A percentile compares a stretch with the other conserved stretches of the same genome.
phyloP scores from a whole-genome alignment of 1,140 invertebrate species.

The Ephestia elutella region DNA sequence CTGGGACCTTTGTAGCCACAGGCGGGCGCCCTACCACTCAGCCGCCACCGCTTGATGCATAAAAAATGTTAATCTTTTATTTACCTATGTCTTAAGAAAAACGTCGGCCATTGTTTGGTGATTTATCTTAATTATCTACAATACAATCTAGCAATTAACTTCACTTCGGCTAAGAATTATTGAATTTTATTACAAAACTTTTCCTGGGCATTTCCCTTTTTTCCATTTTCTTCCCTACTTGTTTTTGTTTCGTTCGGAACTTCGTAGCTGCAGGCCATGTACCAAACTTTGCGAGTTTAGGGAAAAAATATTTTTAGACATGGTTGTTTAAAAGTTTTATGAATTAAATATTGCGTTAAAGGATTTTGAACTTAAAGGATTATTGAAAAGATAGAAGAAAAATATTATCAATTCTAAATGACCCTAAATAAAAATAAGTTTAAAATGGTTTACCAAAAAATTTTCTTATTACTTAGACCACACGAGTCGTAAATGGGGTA shows the following conservation, averaged over 20 bases:
- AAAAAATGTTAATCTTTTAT: no score
- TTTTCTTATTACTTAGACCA: conserved; percentile 8
- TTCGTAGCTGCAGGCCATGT: not conserved
- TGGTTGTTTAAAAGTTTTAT: not conserved
- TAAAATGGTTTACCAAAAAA: no score
- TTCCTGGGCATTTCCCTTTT: not conserved
- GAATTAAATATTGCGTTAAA: not conserved
- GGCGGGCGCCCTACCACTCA: no score
- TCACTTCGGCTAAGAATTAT: not conserved
- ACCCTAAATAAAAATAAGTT: not conserved
- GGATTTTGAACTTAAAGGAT: not conserved
- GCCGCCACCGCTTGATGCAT: no score
- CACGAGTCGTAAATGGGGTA: conserved; percentile 16
- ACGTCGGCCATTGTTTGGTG: no score
- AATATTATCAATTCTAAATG: no score
- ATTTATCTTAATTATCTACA: not conserved
- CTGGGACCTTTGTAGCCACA: no score
- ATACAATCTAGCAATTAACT: not conserved
- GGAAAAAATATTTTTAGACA: not conserved
- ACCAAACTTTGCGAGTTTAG: not conserved
- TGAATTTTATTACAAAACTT: not conserved
- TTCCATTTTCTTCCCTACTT: not conserved
- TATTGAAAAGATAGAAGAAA: no score
- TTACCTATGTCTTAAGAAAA: no score
- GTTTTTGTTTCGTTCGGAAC: not conserved